Evolutionary conservation across 1,140 invertebrate genomes (phyloP).

Genomic region (Platyura marginata): DNA sequence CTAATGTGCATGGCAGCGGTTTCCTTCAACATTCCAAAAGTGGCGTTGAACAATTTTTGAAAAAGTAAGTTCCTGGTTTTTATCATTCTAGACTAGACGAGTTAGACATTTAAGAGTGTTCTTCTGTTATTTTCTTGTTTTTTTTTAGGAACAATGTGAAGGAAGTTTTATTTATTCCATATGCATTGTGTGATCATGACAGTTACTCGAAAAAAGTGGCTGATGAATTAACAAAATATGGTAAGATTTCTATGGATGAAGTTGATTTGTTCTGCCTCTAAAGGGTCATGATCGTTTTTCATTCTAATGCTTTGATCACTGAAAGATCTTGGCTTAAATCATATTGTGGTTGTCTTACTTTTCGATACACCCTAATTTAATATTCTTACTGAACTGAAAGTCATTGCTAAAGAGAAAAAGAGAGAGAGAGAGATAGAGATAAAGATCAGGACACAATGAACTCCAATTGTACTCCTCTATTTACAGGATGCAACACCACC

Average conservation of each 20-base stretch:
- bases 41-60: constrained; percentile 39
- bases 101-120: constrained; percentile 6
- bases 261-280: not conserved
- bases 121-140: constrained; percentile 8
- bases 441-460: too few relatives aligned
- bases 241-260: constrained; percentile 12
- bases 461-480: constrained; percentile 14
- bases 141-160: constrained; percentile 38
- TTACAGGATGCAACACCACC: constrained; percentile 28
- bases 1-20: constrained; percentile 41
- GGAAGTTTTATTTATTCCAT: constrained; percentile 57
- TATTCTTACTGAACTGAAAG: too few relatives aligned
- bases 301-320: not conserved
- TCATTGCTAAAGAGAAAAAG: too few relatives aligned
- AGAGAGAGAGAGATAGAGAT: too few relatives aligned
- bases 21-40: constrained; percentile 46
- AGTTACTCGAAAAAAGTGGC: constrained; percentile 42
- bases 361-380: too few relatives aligned
- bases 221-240: constrained; percentile 39
- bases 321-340: not conserved
- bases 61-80: constrained; percentile 28
- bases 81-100: not conserved
- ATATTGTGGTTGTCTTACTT: not conserved
- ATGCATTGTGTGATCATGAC: constrained; percentile 47
- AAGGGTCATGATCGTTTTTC: not conserved